Evolutionary conservation across 2,113 vertebrate genomes (phyloP), one percentile per base, ranked within the genome.

Genomic region (Proterorhinus semilunaris): DNA sequence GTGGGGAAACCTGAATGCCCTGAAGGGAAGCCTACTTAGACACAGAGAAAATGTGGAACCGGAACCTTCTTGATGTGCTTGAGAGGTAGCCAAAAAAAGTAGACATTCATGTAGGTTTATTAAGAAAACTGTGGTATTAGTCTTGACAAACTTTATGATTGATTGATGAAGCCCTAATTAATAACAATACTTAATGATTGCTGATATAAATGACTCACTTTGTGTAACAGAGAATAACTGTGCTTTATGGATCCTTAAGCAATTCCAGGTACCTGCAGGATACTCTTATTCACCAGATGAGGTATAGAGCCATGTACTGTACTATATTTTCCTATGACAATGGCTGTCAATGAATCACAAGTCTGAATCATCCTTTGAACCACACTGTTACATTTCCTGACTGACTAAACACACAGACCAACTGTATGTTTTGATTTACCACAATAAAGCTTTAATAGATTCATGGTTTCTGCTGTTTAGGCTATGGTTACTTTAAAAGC

Each of bases 311-410:
- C 42, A 66, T n/a, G 11, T 53, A 53, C 17, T 21, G 6, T 42
- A 65, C 45, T 5, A n/a, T 52, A 8, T 51, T 63, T 49, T 8
- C 42, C 27, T 36, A 15, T 65, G 2, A 66, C 65, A 10, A 64
- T 64, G 16, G 44, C 7, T 8, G 10, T 59, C 15, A 50, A 65
- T 74, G 27, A 72, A 5, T 75, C 72, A 78, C 21, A 4, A 55
- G 46, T n/a, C 16, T 54, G 47, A 4, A 36, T 69, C 57, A 53
- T 9, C 0, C 9, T 42, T 65, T 45, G n/a, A 36, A 49, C 3
- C 6, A 44, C 47, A 8, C 12, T 45, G 15, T 67, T 21, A 66
- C 7, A 64, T 42, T 72, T 57, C 9, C 16, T 61, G 17, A 71
- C 2, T 27, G 10, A 51, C 16, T 52, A 10, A n/a, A 68, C 2